Base-by-base conservation (phyloP, 2,888 invertebrate species). In the Malachius bipustulatus region DNA sequence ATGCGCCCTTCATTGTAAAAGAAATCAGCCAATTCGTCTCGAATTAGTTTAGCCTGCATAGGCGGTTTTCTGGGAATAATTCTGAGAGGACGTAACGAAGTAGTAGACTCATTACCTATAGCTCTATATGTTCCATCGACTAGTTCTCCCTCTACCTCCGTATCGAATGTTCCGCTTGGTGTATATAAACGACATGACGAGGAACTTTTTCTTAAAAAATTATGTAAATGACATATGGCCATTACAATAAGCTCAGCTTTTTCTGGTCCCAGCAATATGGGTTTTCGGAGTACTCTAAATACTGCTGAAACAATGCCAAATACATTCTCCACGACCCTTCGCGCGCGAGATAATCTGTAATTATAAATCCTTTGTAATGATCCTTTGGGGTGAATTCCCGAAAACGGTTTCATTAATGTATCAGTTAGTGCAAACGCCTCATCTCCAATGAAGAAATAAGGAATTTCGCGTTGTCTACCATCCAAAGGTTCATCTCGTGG, bases 161-260 rank as follows among this genome's bases (percentile, higher is more conserved):
- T 39, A 31, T 51, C 50, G 34, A 49, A 44, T 33, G 46, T 36
- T 30, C 51, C 41, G 14, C 36, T 35, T 14, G 46, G 42, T 26
- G 41, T 43, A 45, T 52, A 50, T 30, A 47, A 32, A 14, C 34
- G 24, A 36, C 42, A 32, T 13, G 52, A 52, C 32, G 39, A 34
- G 26, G 36, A 14, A 35, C 43, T 51, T 42, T 41, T 46, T 33
- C 47, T 40, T 24, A 49, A 33, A 39, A 46, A 49, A 32, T 50
- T 47, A 37, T 56, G 54, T 38, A 55, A 39, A 36, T 49, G 33
- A 36, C 51, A 38, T 46, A 54, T 51, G 16, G 52, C 52, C 50
- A 51, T 51, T 16, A 48, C 49, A 26, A 55, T 14, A 38, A 44
- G 4, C 26, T 49, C 9, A 11, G 47, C 51, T 44, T 39, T 50